Conservation (phyloP, 2,797 vertebrate genomes). For the Bryconaethiops microstoma region DNA sequence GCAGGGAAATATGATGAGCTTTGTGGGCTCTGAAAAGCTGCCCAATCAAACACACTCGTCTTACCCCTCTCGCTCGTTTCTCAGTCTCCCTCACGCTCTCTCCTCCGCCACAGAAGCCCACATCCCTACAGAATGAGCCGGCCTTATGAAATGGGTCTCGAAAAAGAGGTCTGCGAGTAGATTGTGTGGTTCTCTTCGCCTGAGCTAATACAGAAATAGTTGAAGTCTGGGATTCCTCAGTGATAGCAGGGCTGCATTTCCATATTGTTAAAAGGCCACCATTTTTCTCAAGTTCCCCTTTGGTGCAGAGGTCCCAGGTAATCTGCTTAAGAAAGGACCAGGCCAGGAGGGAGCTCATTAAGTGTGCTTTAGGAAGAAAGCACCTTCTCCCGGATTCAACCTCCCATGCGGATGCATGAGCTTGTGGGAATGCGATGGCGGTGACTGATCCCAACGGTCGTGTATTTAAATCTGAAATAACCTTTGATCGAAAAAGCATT, state of each 20-base stretch:
- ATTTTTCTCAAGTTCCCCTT: slow-evolving; percentile 60
- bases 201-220: slow-evolving; percentile 34
- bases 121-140: slow-evolving; percentile 36
- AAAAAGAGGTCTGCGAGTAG: slow-evolving; percentile 17
- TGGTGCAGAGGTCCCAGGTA: slow-evolving; percentile 40
- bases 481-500: background rate
- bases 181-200: slow-evolving; percentile 40
- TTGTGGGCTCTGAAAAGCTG: slow-evolving; percentile 60
- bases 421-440: background rate
- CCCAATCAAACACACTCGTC: slow-evolving; percentile 60
- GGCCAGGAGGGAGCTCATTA: slow-evolving; percentile 60
- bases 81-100: slow-evolving; percentile 47
- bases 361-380: slow-evolving; percentile 40
- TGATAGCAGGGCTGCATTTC: slow-evolving; percentile 60
- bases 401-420: slow-evolving; percentile 27
- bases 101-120: slow-evolving; percentile 52
- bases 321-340: slow-evolving; percentile 35
- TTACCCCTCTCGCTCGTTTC: slow-evolving; percentile 46
- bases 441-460: slow-evolving; percentile 6
- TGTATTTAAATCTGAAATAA: slow-evolving; percentile 26
- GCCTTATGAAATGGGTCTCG: slow-evolving; percentile 26
- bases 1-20: slow-evolving; percentile 61
- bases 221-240: slow-evolving; percentile 50
- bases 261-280: slow-evolving; percentile 75
- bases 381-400: slow-evolving; percentile 45